Percentiles rank a stretch among this genome's conserved stretches.
phyloP scores from a whole-genome alignment of 1,140 invertebrate species.

The Drosophila paulistorum region DNA sequence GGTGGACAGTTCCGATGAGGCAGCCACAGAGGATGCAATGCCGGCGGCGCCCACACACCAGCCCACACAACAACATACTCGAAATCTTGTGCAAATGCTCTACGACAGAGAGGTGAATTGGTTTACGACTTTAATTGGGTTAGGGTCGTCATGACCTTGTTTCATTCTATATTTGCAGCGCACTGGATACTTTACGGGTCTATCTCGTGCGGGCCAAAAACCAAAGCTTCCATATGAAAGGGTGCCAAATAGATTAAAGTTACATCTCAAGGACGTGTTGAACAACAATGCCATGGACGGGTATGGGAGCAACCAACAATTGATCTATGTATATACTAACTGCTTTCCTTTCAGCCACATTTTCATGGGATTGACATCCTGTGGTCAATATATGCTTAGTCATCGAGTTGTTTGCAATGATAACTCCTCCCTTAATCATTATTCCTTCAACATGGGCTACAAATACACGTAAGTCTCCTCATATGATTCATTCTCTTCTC shows the following conservation, averaged over 20 bases:
- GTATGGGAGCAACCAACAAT: conserved; percentile 26
- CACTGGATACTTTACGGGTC: conserved; percentile 64
- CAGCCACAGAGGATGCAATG: conserved; percentile 46
- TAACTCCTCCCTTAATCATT: conserved; percentile 65
- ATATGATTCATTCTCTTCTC: background rate
- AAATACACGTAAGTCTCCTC: conserved; percentile 75
- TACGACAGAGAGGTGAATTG: conserved; percentile 69
- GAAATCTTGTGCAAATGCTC: conserved; percentile 68
- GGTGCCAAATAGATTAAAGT: conserved; percentile 86
- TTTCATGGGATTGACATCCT: conserved; percentile 96
- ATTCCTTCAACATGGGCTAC: conserved; percentile 78
- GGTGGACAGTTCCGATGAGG: conserved; percentile 72
- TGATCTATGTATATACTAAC: background rate
- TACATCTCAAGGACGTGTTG: conserved; percentile 86
- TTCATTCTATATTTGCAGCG: conserved; percentile 32
- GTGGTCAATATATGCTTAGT: conserved; percentile 95
- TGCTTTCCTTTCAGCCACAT: conserved; percentile 86
- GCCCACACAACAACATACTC: conserved; percentile 39
- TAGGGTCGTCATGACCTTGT: background rate
- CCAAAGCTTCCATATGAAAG: conserved; percentile 84
- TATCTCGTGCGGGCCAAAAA: conserved; percentile 49
- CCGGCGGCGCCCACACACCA: conserved; percentile 28
- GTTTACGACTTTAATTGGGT: background rate
- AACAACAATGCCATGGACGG: conserved; percentile 81
- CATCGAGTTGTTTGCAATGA: conserved; percentile 89